These are phyloP conservation scores for Pygmarrhopalites habei DNA, from an alignment of 1,140 invertebrate genomes.

Conservation along the genomic window DNA sequence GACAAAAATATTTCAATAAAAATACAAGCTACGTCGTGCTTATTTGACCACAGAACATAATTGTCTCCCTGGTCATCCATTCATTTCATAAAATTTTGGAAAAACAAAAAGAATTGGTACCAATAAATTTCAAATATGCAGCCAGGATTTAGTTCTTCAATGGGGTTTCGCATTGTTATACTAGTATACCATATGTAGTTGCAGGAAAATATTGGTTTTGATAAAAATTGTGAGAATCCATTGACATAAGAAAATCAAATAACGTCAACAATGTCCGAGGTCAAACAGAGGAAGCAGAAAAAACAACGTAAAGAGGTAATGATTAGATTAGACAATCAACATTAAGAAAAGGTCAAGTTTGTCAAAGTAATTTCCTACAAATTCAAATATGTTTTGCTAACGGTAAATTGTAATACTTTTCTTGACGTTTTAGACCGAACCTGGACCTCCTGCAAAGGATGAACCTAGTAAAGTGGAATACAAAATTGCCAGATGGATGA, in stretches of 20 bases:
- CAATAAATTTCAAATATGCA: neutral
- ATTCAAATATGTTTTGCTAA: neutral
- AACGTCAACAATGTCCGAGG: conserved; percentile 12
- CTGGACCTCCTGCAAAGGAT: conserved; percentile 41
- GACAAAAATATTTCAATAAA: neutral
- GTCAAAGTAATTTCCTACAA: neutral
- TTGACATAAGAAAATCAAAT: neutral
- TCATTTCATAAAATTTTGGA: neutral
- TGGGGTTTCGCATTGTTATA: no score
- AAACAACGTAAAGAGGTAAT: conserved; percentile 67
- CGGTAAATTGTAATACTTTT: neutral
- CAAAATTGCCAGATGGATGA: conserved; percentile 31
- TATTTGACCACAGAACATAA: neutral
- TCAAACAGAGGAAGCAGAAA: conserved; percentile 43
- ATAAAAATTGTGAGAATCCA: no score
- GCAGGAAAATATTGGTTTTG: no score
- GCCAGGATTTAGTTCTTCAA: no score
- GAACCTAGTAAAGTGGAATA: conserved; percentile 28
- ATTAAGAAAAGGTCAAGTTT: neutral
- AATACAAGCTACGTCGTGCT: neutral
- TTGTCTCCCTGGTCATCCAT: neutral
- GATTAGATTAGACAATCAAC: neutral
- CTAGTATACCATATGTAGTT: no score
- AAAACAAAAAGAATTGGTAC: neutral
- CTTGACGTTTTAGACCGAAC: conserved; percentile 6